Base-by-base conservation (phyloP, 2,888 invertebrate species). In the Bembecia ichneumoniformis region DNA sequence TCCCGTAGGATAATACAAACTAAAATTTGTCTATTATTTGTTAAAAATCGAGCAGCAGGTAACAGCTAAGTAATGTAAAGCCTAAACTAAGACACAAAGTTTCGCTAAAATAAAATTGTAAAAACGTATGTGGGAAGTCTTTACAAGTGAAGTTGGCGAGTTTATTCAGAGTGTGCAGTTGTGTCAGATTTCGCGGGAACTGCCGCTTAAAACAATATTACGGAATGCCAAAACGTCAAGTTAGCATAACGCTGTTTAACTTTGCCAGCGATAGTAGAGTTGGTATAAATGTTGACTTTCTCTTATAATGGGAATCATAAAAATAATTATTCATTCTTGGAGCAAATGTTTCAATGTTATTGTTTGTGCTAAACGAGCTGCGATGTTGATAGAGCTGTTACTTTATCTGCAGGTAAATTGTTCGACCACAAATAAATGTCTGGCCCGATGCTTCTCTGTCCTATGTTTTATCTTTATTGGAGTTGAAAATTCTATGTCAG, bases 171-270 rank as follows among this genome's bases (percentile, higher is more conserved):
- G 66, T 60, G 67, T 62, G 59, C 74, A 76, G 68, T 74, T 72
- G 69, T 73, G 79, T 73, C 79, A 77, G 74, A 73, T 77, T 77
- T 72, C 66, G 72, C 66, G 63, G 70, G 61, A 70, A 73, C 71
- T 65, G 59, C 62, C 67, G 73, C 73, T 74, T 80, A 77, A 74
- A 75, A 75, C 72, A 81, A 81, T 81, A 80, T 81, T 81, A 76
- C 77, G 77, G 66, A 69, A 72, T 64, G 64, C 68, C 65, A 64
- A 67, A 72, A 71, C 73, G 75, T 79, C 73, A 73, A 76, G 70
- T 75, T 77, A 71, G 68, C 73, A 78, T 74, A 79, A 76, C 72
- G 71, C 66, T 70, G 73, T 71, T 74, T 68, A 76, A 77, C 68
- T 74, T 76, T 57, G 55, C 60, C 58, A 59, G 62, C 59, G 63